A percentile compares a stretch with the other conserved stretches of the same genome.
Evolutionary conservation across 2,888 invertebrate species (phyloP).

Genomic region (Sialis lutaria): DNA sequence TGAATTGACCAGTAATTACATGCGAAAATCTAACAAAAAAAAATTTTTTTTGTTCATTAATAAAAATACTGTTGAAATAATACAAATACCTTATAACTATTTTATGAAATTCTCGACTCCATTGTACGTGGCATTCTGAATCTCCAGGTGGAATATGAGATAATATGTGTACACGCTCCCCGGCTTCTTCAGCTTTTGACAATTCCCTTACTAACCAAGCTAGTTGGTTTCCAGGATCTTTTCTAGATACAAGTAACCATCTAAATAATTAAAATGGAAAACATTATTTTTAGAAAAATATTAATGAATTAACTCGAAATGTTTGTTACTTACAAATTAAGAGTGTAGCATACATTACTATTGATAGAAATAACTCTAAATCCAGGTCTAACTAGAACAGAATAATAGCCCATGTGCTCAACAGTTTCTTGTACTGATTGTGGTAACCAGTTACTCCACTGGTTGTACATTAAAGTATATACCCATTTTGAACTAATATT

Average conservation of each 20-base stretch:
- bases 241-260: slow-evolving; percentile 30
- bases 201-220: slow-evolving; percentile 65
- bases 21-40: neutral
- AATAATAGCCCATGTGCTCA: slow-evolving; percentile 49
- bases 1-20: slow-evolving; percentile 1
- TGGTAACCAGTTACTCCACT: neutral
- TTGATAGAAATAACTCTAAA: slow-evolving; percentile 63
- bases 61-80: slow-evolving; percentile 45
- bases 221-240: slow-evolving; percentile 59
- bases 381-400: slow-evolving; percentile 44
- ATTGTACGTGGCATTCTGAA: slow-evolving; percentile 44
- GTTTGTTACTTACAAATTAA: slow-evolving; percentile 42
- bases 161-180: slow-evolving; percentile 35
- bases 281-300: neutral
- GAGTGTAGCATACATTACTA: slow-evolving; percentile 58
- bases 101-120: slow-evolving; percentile 48
- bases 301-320: neutral
- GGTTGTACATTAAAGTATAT: slow-evolving; percentile 11
- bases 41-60: slow-evolving; percentile 68
- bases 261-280: slow-evolving; percentile 12
- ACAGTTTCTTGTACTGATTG: neutral
- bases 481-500: slow-evolving; percentile 38
- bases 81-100: slow-evolving; percentile 13
- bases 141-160: slow-evolving; percentile 23
- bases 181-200: slow-evolving; percentile 48